Evolutionary conservation across 2,888 invertebrate genomes (phyloP).

Genomic region (Sminthurinus aureus): DNA sequence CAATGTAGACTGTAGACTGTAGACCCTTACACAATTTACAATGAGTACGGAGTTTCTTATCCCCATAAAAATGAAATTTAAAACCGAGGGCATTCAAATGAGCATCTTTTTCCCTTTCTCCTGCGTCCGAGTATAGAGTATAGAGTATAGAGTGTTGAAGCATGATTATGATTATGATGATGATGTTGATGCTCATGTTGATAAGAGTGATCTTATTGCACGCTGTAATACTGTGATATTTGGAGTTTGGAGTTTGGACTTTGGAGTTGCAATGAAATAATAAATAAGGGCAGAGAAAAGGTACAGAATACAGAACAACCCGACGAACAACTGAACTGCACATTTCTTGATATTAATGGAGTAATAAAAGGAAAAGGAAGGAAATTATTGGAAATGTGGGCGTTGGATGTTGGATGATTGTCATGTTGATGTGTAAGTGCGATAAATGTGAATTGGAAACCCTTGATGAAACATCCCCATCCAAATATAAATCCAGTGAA

Average conservation of each 20-base stretch:
- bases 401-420: neutral
- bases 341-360: neutral
- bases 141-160: too few relatives aligned
- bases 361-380: neutral
- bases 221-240: too few relatives aligned
- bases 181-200: too few relatives aligned
- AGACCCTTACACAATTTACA: neutral
- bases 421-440: neutral
- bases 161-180: too few relatives aligned
- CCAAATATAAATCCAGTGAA: neutral
- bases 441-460: slow-evolving; percentile 14
- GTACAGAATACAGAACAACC: neutral
- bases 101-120: neutral
- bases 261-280: too few relatives aligned
- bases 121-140: neutral
- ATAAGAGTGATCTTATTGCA: too few relatives aligned
- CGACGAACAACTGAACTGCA: neutral
- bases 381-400: slow-evolving; percentile 1
- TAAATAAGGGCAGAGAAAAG: neutral
- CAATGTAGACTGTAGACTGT: neutral
- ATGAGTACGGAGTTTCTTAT: too few relatives aligned
- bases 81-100: neutral
- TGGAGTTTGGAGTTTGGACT: too few relatives aligned
- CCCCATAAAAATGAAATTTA: too few relatives aligned
- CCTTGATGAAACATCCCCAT: neutral